Evolutionary conservation across 1,140 invertebrate species (phyloP).

Genomic region (Nasonia longicornis): DNA sequence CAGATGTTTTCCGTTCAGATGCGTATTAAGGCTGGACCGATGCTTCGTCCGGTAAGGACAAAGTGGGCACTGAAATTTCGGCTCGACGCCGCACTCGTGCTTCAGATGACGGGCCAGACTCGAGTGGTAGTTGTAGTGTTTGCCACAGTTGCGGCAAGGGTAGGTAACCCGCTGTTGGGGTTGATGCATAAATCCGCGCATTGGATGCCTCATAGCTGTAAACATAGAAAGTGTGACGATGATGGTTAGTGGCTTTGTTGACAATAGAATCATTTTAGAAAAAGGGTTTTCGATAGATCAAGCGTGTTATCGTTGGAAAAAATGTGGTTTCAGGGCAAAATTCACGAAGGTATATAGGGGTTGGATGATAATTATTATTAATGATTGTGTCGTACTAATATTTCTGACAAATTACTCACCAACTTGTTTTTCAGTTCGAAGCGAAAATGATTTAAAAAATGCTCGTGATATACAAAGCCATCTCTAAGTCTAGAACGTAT

Average conservation of each 20-base stretch:
- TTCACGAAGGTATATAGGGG: too few species aligned
- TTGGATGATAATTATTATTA: too few species aligned
- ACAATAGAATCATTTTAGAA: too few species aligned
- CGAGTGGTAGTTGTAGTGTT: conserved; percentile 66
- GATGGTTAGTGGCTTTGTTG: neutral
- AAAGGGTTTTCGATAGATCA: too few species aligned
- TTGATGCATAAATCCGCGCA: conserved; percentile 37
- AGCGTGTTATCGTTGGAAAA: too few species aligned
- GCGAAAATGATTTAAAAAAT: neutral
- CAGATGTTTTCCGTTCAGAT: conserved; percentile 58
- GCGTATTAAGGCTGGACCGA: conserved; percentile 62
- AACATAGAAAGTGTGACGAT: neutral
- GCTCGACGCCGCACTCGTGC: conserved; percentile 71
- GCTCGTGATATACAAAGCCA: neutral
- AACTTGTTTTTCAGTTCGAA: neutral
- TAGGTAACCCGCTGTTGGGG: conserved; percentile 59
- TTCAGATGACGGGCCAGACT: conserved; percentile 68
- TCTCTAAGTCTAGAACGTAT: neutral
- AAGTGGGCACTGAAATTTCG: conserved; percentile 66
- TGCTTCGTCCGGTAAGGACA: conserved; percentile 63
- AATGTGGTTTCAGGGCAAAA: too few species aligned
- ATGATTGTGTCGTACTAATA: neutral
- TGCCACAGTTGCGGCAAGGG: conserved; percentile 65
- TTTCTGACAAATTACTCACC: neutral
- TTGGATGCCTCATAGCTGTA: conserved; percentile 1